Conservation (phyloP, 2,888 invertebrate genomes). For the Drosophila heteroneura region DNA sequence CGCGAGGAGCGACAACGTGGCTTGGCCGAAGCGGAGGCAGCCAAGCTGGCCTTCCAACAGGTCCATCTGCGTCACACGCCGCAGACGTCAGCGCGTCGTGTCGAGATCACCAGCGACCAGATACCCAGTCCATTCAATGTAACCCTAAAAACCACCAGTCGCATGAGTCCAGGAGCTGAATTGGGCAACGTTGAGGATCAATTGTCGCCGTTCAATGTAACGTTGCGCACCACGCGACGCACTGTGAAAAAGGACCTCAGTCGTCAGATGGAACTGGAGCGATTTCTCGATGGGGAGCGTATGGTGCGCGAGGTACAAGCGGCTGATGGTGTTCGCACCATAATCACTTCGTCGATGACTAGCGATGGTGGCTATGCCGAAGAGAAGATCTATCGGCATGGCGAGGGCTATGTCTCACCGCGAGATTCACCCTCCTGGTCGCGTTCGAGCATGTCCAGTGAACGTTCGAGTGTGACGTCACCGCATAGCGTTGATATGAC, state of each 20-base stretch:
- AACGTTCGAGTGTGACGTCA: constrained; percentile 78
- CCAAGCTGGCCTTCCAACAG: constrained; percentile 86
- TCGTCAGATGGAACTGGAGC: constrained; percentile 80
- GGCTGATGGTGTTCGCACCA: constrained; percentile 82
- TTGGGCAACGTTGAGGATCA: constrained; percentile 68
- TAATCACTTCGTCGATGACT: constrained; percentile 84
- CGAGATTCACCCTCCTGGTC: constrained; percentile 74
- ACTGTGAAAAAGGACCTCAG: constrained; percentile 58
- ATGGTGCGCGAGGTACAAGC: constrained; percentile 87
- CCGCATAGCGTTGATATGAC: constrained; percentile 82
- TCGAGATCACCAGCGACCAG: constrained; percentile 77
- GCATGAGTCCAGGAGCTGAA: constrained; percentile 72
- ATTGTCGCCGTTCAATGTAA: constrained; percentile 80
- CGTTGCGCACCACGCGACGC: constrained; percentile 72
- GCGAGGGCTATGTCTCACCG: constrained; percentile 82
- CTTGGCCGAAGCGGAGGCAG: constrained; percentile 85
- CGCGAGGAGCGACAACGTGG: constrained; percentile 86
- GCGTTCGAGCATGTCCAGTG: constrained; percentile 73
- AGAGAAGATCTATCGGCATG: constrained; percentile 82
- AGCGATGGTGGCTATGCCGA: constrained; percentile 81
- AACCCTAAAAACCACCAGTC: constrained; percentile 86
- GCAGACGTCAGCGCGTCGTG: constrained; percentile 86
- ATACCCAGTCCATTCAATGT: constrained; percentile 83
- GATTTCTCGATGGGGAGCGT: constrained; percentile 90
- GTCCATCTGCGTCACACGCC: constrained; percentile 88